Conservation (phyloP, 1,140 invertebrate genomes). For the Trichomalopsis sarcophagae region DNA sequence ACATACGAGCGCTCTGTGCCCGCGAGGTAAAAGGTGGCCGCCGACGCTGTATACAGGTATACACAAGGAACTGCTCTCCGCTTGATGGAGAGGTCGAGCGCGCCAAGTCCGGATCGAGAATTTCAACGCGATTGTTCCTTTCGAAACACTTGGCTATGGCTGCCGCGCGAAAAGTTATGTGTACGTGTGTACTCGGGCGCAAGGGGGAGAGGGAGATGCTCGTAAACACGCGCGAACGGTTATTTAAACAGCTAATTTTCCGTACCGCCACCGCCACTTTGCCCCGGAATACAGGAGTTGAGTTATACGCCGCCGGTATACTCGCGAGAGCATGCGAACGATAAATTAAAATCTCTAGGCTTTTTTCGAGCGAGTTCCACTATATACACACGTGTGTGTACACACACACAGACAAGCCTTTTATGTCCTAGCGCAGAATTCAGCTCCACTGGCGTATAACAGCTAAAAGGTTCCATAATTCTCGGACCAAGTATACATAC, state of each 20-base stretch:
- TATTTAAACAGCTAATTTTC: not conserved
- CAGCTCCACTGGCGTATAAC: not conserved
- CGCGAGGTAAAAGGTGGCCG: not conserved
- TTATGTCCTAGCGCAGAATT: slow-evolving; percentile 18
- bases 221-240: not conserved
- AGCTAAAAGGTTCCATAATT: slow-evolving; percentile 42
- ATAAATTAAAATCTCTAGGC: not conserved
- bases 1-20: not conserved
- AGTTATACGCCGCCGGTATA: not conserved
- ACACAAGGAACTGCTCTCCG: too few species aligned
- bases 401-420: not conserved
- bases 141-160: not conserved
- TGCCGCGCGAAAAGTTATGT: too few species aligned
- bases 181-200: too few species aligned
- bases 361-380: not conserved
- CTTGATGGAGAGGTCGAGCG: not conserved
- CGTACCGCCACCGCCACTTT: not conserved
- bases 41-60: too few species aligned
- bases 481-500: not conserved
- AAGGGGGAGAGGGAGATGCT: not conserved
- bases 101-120: not conserved
- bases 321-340: not conserved
- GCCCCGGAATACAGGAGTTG: not conserved
- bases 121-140: not conserved
- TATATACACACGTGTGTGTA: too few species aligned